A percentile compares a stretch with the other conserved stretches of the same genome.
These are phyloP conservation scores for Chymomyza amoena DNA, from an alignment of 2,888 invertebrate genomes.

Conservation along the genomic window DNA sequence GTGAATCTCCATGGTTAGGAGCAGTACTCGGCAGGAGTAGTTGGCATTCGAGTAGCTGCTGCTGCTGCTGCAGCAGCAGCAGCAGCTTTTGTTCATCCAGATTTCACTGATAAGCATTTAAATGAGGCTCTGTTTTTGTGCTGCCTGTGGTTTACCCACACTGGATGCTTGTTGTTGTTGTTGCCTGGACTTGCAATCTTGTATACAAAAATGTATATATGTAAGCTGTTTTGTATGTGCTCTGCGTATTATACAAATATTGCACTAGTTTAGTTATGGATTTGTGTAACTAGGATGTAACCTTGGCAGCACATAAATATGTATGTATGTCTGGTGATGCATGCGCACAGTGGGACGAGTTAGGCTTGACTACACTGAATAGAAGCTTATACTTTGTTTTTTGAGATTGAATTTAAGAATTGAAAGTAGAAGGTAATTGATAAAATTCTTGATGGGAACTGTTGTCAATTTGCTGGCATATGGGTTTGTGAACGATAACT, in stretches of 20 bases:
- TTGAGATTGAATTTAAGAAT: no score
- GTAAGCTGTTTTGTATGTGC: slow-evolving; percentile 19
- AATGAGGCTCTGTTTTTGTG: slow-evolving; percentile 60
- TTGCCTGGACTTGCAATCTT: slow-evolving; percentile 29
- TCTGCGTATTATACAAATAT: slow-evolving; percentile 69
- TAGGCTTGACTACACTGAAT: not conserved
- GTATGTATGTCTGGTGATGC: not conserved
- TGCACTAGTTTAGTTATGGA: slow-evolving; percentile 69
- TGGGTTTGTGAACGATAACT: no score
- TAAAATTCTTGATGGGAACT: no score
- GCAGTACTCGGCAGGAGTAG: slow-evolving; percentile 5
- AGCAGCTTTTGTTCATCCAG: slow-evolving; percentile 71
- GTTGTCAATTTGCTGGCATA: no score
- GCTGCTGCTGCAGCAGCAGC: slow-evolving; percentile 24
- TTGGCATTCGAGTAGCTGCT: slow-evolving; percentile 14
- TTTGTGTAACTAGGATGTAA: slow-evolving; percentile 71
- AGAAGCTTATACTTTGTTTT: no score
- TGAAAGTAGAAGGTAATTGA: no score
- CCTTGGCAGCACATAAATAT: slow-evolving; percentile 56
- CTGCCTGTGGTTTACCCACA: slow-evolving; percentile 6
- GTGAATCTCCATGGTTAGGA: slow-evolving; percentile 56
- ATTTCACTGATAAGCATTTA: slow-evolving; percentile 74
- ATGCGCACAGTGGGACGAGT: slow-evolving; percentile 44
- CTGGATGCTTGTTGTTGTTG: not conserved
- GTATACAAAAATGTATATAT: slow-evolving; percentile 34